Evolutionary conservation across 2,888 invertebrate genomes (phyloP).

Genomic region (Nowickia ferox): DNA sequence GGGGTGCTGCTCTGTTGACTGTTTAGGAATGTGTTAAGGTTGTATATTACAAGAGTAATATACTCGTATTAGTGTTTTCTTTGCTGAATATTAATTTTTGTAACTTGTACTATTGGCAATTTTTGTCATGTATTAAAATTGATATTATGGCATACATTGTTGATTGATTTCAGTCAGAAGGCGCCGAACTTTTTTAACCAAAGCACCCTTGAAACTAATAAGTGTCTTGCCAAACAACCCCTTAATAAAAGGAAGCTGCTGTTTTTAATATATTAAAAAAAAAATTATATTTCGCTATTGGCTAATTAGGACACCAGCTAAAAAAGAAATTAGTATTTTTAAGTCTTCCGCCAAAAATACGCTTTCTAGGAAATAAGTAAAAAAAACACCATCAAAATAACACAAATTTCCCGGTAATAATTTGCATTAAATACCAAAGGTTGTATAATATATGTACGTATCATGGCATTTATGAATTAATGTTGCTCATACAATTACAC

Average conservation of each 20-base stretch:
- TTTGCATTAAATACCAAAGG: constrained; percentile 22
- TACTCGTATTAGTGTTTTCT: constrained; percentile 27
- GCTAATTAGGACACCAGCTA: background rate
- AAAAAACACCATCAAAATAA: background rate
- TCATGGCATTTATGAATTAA: constrained; percentile 23
- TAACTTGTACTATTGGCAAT: constrained; percentile 21
- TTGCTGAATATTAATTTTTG: constrained; percentile 51
- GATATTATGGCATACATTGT: constrained; percentile 15
- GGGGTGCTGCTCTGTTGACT: background rate
- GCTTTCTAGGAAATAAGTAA: background rate
- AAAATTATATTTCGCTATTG: background rate
- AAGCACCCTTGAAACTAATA: background rate
- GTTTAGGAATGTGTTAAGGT: constrained; percentile 12
- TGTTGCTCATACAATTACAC: constrained; percentile 33
- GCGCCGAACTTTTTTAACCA: background rate
- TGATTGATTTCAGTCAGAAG: constrained; percentile 42
- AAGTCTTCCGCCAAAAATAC: background rate
- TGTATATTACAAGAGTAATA: constrained; percentile 30
- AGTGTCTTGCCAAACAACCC: background rate
- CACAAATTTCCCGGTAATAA: constrained; percentile 30
- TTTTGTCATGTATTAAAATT: constrained; percentile 34
- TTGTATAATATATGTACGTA: no score
- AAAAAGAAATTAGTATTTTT: no score
- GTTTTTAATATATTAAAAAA: background rate
- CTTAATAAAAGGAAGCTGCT: background rate